These are phyloP conservation scores for Sycobia sp. DNA, from an alignment of 1,140 invertebrate genomes.

Conservation along the genomic window DNA sequence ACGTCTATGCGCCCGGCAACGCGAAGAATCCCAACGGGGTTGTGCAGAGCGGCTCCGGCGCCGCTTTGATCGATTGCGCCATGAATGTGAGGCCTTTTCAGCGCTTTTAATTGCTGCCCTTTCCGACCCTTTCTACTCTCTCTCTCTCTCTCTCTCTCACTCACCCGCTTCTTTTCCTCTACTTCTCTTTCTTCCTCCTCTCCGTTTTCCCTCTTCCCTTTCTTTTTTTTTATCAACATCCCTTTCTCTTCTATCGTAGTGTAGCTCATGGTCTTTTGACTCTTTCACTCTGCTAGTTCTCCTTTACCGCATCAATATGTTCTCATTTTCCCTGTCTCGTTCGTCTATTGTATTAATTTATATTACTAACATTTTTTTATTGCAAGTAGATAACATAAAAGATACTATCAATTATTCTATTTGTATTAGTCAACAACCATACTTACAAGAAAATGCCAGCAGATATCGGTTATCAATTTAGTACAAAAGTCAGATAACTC, in stretches of 20 bases:
- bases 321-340: too few species aligned
- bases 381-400: too few species aligned
- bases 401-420: too few species aligned
- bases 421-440: too few species aligned
- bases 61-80: conserved; percentile 55
- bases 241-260: too few species aligned
- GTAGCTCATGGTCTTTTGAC: too few species aligned
- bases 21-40: conserved; percentile 53
- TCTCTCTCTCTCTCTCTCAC: background rate
- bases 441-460: too few species aligned
- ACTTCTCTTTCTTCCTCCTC: background rate
- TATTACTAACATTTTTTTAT: too few species aligned
- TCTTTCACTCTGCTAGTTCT: background rate
- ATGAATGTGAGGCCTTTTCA: conserved; percentile 43
- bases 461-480: too few species aligned
- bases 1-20: conserved; percentile 55
- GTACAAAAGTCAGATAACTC: too few species aligned
- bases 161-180: background rate
- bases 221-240: background rate
- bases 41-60: conserved; percentile 55
- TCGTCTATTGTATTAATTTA: too few species aligned
- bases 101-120: background rate
- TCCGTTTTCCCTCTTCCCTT: background rate
- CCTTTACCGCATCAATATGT: background rate
- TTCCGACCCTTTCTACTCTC: background rate